Percentiles rank a stretch among this genome's conserved stretches.
Conservation (phyloP, 2,113 vertebrate genomes). For the Forbesichthys agassizii region DNA sequence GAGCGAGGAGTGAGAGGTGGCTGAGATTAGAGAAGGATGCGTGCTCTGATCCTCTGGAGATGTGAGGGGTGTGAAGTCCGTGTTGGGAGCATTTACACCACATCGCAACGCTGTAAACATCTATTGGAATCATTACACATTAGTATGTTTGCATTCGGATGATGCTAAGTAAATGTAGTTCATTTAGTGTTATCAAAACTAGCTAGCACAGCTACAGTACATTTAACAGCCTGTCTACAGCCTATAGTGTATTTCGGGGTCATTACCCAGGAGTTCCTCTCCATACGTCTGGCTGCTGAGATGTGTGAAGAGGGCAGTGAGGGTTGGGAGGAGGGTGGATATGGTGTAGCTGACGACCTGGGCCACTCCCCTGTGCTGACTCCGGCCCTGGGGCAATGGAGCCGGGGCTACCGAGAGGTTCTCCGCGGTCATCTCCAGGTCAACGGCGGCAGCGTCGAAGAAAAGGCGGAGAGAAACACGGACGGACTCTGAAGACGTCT, state of each 20-base stretch:
- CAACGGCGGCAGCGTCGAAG: constrained; percentile 87
- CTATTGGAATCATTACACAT: background rate
- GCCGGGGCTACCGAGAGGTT: constrained; percentile 79
- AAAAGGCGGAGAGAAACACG: constrained; percentile 82
- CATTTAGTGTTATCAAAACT: too few species aligned
- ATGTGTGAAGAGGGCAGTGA: constrained; percentile 90
- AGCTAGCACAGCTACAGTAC: too few species aligned
- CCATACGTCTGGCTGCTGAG: constrained; percentile 85
- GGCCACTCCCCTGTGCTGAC: constrained; percentile 78
- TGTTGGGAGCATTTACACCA: background rate
- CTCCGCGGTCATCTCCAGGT: constrained; percentile 87
- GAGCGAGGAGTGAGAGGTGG: background rate
- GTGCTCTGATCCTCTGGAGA: background rate
- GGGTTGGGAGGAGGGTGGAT: constrained; percentile 84
- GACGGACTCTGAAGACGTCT: constrained; percentile 80
- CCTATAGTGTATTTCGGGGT: background rate
- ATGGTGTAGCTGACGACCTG: constrained; percentile 87
- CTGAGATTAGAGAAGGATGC: too few species aligned
- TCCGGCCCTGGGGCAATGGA: constrained; percentile 82
- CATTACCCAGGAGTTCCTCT: constrained; percentile 86
- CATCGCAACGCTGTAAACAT: background rate
- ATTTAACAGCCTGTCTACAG: background rate
- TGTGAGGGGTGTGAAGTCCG: background rate
- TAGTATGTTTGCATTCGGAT: background rate
- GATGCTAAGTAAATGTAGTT: too few species aligned